phyloP scores from a whole-genome alignment of 2,888 invertebrate genomes.

The Trachelus stipa region DNA sequence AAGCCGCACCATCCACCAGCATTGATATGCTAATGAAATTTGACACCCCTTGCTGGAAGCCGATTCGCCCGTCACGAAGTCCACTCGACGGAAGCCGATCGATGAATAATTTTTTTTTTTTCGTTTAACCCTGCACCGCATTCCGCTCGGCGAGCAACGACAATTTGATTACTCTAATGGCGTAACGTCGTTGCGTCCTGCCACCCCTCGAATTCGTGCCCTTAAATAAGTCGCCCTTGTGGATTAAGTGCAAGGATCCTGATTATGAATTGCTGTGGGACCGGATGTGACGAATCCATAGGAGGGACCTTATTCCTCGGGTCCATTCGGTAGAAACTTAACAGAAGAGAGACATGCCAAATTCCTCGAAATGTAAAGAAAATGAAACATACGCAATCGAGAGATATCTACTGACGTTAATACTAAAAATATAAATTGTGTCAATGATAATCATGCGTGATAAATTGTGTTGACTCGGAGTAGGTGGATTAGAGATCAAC shows the following conservation, averaged over 20 bases:
- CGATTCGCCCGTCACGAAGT: conserved; percentile 35
- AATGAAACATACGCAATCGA: background rate
- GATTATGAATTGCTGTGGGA: background rate
- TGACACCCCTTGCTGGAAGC: conserved; percentile 41
- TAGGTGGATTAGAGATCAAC: background rate
- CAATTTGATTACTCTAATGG: conserved; percentile 61
- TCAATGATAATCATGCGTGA: background rate
- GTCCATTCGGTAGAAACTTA: background rate
- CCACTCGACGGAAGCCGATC: conserved; percentile 17
- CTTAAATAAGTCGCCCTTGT: conserved; percentile 13
- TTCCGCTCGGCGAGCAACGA: conserved; percentile 40
- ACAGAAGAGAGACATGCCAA: background rate
- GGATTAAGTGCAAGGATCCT: background rate
- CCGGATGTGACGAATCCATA: background rate
- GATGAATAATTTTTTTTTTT: conserved; percentile 40
- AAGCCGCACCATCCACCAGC: conserved; percentile 61
- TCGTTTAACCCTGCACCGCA: conserved; percentile 47
- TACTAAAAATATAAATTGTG: background rate
- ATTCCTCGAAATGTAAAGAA: background rate
- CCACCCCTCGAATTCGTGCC: conserved; percentile 17
- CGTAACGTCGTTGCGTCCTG: conserved; percentile 46
- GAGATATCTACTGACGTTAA: background rate
- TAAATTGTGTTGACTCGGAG: background rate
- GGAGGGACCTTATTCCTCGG: background rate
- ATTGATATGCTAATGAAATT: conserved; percentile 68